Conservation (phyloP, 2,113 vertebrate genomes). For the Myrmecophaga tridactyla region DNA sequence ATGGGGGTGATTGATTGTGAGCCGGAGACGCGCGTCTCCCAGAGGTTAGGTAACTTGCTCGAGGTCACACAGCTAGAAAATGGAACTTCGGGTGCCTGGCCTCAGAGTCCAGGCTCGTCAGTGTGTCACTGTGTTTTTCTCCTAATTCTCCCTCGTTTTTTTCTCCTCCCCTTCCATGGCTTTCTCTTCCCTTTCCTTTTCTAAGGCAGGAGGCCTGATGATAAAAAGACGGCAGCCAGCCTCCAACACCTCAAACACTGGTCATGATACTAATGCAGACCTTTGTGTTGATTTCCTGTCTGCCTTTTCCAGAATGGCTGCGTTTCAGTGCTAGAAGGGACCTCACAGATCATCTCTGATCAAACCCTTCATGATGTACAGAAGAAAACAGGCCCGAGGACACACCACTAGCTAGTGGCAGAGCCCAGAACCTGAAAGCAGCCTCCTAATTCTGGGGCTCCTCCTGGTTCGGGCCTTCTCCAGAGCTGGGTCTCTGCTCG, state of each 20-base stretch:
- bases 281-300: not conserved
- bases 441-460: not conserved
- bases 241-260: not conserved
- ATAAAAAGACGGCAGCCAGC: not conserved
- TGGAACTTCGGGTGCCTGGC: not conserved
- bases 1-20: not conserved
- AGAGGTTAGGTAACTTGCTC: not conserved
- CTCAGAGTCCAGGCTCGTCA: not conserved
- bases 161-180: too few relatives aligned
- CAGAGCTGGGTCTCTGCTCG: not conserved
- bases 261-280: fast-evolving
- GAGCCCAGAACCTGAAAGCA: not conserved
- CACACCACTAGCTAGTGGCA: not conserved
- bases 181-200: not conserved
- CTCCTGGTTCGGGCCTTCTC: not conserved
- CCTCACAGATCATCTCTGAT: not conserved
- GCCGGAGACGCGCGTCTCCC: not conserved
- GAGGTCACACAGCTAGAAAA: not conserved
- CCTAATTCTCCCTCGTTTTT: not conserved
- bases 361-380: fast-evolving
- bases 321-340: not conserved
- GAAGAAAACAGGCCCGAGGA: not conserved
- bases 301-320: not conserved
- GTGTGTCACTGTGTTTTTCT: too few relatives aligned
- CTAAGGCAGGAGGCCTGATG: not conserved